These are phyloP conservation scores for Pyrrhia umbra DNA, from an alignment of 2,888 invertebrate genomes.

Conservation along the genomic window DNA sequence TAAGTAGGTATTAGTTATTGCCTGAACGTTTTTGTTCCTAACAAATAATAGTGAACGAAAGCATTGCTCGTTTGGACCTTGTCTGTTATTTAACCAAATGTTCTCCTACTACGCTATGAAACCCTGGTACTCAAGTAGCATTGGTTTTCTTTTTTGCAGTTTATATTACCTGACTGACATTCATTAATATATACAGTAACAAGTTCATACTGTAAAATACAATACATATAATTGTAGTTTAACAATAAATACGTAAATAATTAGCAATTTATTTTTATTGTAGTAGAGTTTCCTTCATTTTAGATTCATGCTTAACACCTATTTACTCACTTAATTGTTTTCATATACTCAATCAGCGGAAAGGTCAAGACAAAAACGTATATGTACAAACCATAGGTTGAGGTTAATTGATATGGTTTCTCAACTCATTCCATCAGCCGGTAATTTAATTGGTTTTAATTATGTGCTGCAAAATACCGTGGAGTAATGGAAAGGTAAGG, in stretches of 20 bases:
- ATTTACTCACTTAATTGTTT: slow-evolving; percentile 5
- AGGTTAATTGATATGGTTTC: slow-evolving; percentile 10
- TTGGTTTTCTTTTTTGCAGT: not conserved
- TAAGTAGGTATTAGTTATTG: no score
- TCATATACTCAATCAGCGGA: slow-evolving; percentile 20
- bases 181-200: no score
- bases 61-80: not conserved
- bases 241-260: not conserved
- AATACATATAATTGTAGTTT: no score
- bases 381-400: slow-evolving; percentile 11
- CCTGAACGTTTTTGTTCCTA: no score
- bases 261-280: slow-evolving; percentile 2
- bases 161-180: no score
- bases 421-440: slow-evolving; percentile 21
- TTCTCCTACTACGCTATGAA: not conserved
- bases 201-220: no score
- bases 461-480: not conserved
- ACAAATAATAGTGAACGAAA: no score
- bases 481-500: slow-evolving; percentile 8
- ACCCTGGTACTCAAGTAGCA: slow-evolving; percentile 22
- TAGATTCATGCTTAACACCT: slow-evolving; percentile 3
- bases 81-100: no score
- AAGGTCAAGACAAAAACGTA: slow-evolving; percentile 28
- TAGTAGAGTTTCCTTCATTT: not conserved
- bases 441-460: slow-evolving; percentile 16